Evolutionary conservation across 2,888 invertebrate species (phyloP), one percentile per base, ranked within the genome.

Genomic region (Lasioglossum marginatum): DNA sequence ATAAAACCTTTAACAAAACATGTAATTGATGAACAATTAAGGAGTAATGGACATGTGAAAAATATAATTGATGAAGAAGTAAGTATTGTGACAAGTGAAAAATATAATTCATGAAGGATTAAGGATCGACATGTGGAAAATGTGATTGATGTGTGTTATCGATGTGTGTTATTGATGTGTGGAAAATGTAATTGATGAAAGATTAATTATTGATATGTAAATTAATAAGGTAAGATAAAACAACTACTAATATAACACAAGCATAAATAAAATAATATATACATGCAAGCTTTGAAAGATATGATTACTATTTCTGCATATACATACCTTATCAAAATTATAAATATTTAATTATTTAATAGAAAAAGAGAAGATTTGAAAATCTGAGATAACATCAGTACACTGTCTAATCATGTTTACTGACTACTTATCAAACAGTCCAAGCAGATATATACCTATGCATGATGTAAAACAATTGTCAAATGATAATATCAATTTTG

Each of bases 381-480:
- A 77, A 40, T 60, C 45, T 60, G 34, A 72, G 27, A 34, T 77
- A 73, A 80, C 27, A 82, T 48, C 82, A 87, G 82, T 90, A 82
- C 88, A 80, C 43, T 43, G 68, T 27, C 12, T 37, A 40, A 72
- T 66, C 73, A 63, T 66, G 48, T 37, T 80, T 83, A 90, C 74
- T 90, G 85, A 90, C 79, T 72, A 81, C 66, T 75, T 1, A 6
- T 63, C 63, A 70, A 40, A 68, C 52, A 37, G 12, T 48, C 70
- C 27, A 37, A 43, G 63, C 16, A 70, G 14, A 70, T 10, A 71
- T 45, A 19, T 8, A 37, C 23, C 1, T 71, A 75, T 48, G 70
- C 79, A 87, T 74, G 80, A 85, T 84, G 85, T 73, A 85, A 82
- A 91, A 87, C 72, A 89, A 92, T 92, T 91, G 92, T 77, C 87